Evolutionary conservation across 2,113 vertebrate species (phyloP).

Genomic region (Ictalurus punctatus): DNA sequence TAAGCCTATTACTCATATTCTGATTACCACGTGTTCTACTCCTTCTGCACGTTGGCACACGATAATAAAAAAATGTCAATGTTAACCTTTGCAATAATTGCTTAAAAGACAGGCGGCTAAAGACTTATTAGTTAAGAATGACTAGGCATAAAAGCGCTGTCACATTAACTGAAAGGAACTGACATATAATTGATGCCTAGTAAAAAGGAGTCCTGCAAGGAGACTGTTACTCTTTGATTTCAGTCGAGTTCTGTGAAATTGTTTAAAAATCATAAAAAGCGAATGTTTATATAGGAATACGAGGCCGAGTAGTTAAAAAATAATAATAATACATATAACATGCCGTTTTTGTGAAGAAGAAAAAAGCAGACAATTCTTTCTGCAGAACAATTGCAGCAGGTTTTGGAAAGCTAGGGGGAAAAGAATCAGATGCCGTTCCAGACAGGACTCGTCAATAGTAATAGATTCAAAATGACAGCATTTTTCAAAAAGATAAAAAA

Average conservation of each 20-base stretch:
- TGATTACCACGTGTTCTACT: background rate
- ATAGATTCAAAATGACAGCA: background rate
- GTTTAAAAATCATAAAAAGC: background rate
- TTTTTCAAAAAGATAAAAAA: too few species aligned
- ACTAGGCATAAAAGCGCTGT: background rate
- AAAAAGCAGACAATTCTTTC: background rate
- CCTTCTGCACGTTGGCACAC: background rate
- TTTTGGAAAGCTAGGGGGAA: background rate
- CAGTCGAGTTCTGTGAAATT: background rate
- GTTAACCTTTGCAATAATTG: background rate
- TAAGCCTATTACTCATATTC: background rate
- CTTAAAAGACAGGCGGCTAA: background rate
- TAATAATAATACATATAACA: too few species aligned
- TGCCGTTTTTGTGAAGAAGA: background rate
- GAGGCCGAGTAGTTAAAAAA: background rate
- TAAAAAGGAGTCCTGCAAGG: background rate
- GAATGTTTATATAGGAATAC: background rate
- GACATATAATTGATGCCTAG: background rate
- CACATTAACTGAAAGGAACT: background rate
- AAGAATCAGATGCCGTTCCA: background rate
- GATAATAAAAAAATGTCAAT: background rate
- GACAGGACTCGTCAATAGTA: background rate
- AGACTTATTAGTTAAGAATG: background rate
- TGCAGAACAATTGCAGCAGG: background rate
- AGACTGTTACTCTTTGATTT: background rate